These are phyloP conservation scores for Astyanax mexicanus DNA, from an alignment of 2,797 vertebrate species.

Conservation along the genomic window DNA sequence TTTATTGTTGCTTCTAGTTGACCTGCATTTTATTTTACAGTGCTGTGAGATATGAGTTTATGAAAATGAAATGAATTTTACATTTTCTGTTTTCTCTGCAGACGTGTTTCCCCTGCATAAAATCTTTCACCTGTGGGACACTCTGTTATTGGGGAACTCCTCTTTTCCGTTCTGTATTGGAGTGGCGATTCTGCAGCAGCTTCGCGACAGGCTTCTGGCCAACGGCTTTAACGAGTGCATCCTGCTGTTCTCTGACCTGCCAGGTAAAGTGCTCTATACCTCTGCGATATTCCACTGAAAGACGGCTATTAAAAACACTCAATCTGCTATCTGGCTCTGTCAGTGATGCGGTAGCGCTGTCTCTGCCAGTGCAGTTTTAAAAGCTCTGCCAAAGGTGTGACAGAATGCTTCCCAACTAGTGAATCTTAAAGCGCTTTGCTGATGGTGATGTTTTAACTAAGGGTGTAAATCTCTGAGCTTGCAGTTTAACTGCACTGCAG, in stretches of 20 bases:
- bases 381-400: background rate
- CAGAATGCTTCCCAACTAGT: background rate
- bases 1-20: too few species aligned
- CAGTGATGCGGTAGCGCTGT: background rate
- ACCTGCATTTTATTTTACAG: too few species aligned
- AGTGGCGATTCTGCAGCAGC: constrained; percentile 96
- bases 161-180: constrained; percentile 98
- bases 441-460: background rate
- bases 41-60: too few species aligned
- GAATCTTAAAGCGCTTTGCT: background rate
- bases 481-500: background rate
- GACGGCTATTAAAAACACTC: background rate
- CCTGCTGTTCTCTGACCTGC: constrained; percentile 97
- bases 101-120: constrained; percentile 96
- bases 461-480: background rate
- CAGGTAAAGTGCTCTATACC: constrained; percentile 78
- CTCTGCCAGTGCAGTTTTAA: background rate
- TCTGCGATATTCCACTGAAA: background rate
- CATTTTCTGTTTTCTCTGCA: constrained; percentile 62
- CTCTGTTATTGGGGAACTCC: constrained; percentile 93
- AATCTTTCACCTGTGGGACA: constrained; percentile 99
- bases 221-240: constrained; percentile 99
- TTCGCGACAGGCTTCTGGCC: constrained; percentile 92
- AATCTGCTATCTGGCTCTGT: background rate
- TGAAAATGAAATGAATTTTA: too few species aligned